Conservation (phyloP, 2,113 vertebrate genomes). For the Potamarius usumacintae region DNA sequence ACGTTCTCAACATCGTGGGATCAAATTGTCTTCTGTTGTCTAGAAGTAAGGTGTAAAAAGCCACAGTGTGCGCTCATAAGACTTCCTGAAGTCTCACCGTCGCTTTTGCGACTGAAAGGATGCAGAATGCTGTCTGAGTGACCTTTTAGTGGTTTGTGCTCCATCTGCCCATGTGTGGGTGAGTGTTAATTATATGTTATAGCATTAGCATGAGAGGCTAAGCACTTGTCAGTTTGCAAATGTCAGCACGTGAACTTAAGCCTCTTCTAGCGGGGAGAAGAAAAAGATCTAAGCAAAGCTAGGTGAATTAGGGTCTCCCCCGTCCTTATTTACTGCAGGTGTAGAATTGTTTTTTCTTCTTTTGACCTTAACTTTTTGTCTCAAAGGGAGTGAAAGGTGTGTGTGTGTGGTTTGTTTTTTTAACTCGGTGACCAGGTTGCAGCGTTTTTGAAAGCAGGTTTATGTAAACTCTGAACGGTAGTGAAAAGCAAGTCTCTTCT, state of each 20-base stretch:
- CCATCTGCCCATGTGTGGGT: slow-evolving; percentile 19
- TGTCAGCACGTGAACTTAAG: slow-evolving; percentile 46
- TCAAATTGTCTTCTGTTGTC: neutral
- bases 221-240: slow-evolving; percentile 35
- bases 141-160: slow-evolving; percentile 44
- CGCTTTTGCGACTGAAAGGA: neutral
- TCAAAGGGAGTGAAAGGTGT: neutral
- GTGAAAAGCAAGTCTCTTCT: neutral
- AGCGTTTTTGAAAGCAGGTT: neutral
- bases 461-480: neutral
- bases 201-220: slow-evolving; percentile 47
- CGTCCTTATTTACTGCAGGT: neutral
- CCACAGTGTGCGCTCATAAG: neutral
- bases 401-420: neutral
- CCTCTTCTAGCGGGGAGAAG: neutral
- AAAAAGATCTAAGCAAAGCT: neutral
- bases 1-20: neutral
- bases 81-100: neutral
- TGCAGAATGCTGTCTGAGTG: slow-evolving; percentile 15
- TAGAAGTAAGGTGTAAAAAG: neutral
- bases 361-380: neutral
- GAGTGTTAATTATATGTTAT: slow-evolving; percentile 49
- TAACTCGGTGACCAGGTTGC: neutral
- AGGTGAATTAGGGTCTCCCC: slow-evolving; percentile 1
- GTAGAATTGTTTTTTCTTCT: neutral